Conservation (phyloP, 1,140 invertebrate genomes). For the Bombus pyrosoma region DNA sequence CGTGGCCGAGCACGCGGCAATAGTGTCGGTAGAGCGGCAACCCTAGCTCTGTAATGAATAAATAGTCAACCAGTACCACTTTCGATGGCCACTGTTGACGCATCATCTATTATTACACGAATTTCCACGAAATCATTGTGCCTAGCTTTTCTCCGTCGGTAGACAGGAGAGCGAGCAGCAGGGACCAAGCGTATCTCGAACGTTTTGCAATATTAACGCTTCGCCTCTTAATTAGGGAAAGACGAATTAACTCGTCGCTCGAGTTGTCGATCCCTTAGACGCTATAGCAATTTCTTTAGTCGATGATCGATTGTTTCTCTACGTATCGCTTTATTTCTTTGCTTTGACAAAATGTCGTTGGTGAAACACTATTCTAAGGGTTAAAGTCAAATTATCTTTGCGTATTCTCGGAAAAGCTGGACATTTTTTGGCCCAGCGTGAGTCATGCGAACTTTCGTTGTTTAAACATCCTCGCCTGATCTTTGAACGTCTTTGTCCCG, state of each 20-base stretch:
- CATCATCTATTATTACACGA: slow-evolving; percentile 6
- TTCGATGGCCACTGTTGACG: slow-evolving; percentile 17
- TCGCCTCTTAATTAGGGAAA: neutral
- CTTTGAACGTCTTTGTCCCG: neutral
- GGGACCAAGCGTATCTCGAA: neutral
- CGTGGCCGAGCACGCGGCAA: slow-evolving; percentile 41
- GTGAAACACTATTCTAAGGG: no score
- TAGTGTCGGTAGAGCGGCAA: slow-evolving; percentile 1
- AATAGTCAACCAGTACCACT: slow-evolving; percentile 24
- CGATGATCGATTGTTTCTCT: no score
- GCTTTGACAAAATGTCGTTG: no score
- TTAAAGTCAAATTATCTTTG: no score
- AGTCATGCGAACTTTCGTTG: neutral
- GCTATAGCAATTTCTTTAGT: no score
- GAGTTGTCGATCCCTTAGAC: no score
- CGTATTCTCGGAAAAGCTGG: no score
- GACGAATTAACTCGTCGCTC: neutral
- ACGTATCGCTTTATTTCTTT: no score
- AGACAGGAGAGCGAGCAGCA: neutral
- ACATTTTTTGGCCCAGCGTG: no score
- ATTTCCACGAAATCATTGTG: slow-evolving; percentile 1
- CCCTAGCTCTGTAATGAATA: slow-evolving; percentile 23
- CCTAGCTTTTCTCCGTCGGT: neutral
- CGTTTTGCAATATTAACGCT: neutral
- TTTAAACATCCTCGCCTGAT: neutral